Evolutionary conservation across 2,113 vertebrate genomes (phyloP), one percentile per base, ranked within the genome.

Genomic region (Chaetorhynchus papuensis): DNA sequence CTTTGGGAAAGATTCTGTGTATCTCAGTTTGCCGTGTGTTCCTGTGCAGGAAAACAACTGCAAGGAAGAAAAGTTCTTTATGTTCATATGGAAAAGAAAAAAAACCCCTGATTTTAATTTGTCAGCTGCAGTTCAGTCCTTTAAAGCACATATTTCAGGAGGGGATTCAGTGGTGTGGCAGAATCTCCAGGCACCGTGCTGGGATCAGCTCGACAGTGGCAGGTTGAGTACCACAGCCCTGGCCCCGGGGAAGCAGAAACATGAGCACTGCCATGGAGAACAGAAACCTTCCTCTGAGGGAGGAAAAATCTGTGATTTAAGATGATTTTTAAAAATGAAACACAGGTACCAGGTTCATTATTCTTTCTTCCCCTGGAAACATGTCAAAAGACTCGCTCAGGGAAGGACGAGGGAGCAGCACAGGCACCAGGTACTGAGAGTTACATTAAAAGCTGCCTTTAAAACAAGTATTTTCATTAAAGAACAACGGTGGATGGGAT

Each of bases 181-280:
- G 56, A 66, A 87, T 49, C 47, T 70, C 39, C 54, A 45, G 9
- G 71, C 33, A 53, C 50, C 71, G 30, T 7, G 39, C 42, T 85
- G 71, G 52, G 59, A 59, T 70, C 24, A 44, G 59, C n/a, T 66
- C 0, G 0, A 27, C 0, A 1, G 35, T 39, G 66, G 65, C 52
- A 78, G 2, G 20, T 7, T 17, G 21, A 52, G 39, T 10, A 13
- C 20, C 79, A 31, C 47, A 49, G 17, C 44, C 53, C 64, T 3
- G 3, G 52, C 35, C 28, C 14, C 42, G 47, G 16, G 35, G 71
- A 66, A 59, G 33, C 35, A 75, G 68, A 47, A 94, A 70, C 47
- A 50, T 50, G 42, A 63, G 84, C 53, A 42, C n/a, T 50, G 70
- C 41, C 30, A 45, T 1, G 21, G 41, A 65, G 79, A 91, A 87